Evolutionary conservation across 2,888 invertebrate genomes (phyloP).

Genomic region (Zygaena filipendulae): DNA sequence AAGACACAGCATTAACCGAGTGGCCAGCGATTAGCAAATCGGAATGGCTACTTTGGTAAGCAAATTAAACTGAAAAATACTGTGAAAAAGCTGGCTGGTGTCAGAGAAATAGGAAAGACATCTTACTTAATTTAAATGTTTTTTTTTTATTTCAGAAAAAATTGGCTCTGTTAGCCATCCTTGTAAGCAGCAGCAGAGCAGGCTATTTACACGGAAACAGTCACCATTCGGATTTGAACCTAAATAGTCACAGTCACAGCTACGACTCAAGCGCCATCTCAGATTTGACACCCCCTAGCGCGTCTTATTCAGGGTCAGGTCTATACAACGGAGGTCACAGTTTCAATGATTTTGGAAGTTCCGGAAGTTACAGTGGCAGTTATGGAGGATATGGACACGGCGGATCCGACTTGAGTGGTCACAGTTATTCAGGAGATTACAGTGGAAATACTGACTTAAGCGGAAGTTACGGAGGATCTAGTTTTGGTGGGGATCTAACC

Average conservation of each 20-base stretch:
- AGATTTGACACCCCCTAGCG: too few species aligned
- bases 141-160: conserved; percentile 41
- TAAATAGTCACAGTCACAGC: conserved; percentile 13
- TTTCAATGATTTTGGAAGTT: too few species aligned
- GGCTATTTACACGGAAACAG: conserved; percentile 36
- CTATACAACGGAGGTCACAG: too few species aligned
- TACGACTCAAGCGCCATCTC: too few species aligned
- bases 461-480: conserved; percentile 5
- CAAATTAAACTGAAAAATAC: conserved; percentile 20
- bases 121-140: too few species aligned
- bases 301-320: too few species aligned
- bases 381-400: conserved; percentile 16
- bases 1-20: conserved; percentile 39
- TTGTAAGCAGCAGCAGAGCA: conserved; percentile 45
- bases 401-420: conserved; percentile 15
- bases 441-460: too few species aligned
- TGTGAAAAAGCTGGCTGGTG: too few species aligned
- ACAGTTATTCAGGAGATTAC: too few species aligned
- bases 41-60: conserved; percentile 61
- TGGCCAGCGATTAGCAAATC: conserved; percentile 65
- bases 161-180: conserved; percentile 49
- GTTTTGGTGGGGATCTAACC: too few species aligned
- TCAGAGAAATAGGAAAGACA: too few species aligned
- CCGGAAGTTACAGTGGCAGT: conserved; percentile 13
- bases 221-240: conserved; percentile 22